Evolutionary conservation across 2,888 invertebrate genomes (phyloP).

Genomic region (Alviniconcha strummeri): DNA sequence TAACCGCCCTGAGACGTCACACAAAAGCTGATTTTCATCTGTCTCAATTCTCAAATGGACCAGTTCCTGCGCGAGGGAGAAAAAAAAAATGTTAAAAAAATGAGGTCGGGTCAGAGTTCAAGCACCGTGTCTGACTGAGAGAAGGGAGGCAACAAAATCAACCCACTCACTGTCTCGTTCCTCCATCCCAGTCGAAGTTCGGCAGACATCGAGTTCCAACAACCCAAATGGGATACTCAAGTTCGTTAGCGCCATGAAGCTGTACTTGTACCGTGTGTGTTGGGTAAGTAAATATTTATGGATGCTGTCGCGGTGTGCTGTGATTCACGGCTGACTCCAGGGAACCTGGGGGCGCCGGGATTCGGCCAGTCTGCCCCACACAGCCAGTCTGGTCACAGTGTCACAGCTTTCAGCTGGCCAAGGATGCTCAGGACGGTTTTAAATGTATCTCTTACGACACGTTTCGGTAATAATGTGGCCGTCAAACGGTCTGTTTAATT

Average conservation of each 20-base stretch:
- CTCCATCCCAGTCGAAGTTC: neutral
- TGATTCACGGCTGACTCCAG: neutral
- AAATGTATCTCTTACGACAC: neutral
- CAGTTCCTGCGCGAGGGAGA: neutral
- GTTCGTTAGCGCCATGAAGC: constrained; percentile 11
- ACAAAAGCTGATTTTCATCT: neutral
- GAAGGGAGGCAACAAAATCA: constrained; percentile 20
- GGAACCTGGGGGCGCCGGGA: too few species aligned
- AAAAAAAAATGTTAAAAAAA: neutral
- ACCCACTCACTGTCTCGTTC: neutral
- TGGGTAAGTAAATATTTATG: constrained; percentile 25
- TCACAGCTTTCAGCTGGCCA: too few species aligned
- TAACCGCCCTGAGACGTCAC: too few species aligned
- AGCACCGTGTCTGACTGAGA: neutral
- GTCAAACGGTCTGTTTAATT: neutral
- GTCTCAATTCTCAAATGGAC: neutral
- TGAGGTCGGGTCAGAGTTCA: neutral
- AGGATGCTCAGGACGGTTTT: too few species aligned
- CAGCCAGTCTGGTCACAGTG: too few species aligned
- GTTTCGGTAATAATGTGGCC: neutral
- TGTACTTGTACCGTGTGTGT: constrained; percentile 30
- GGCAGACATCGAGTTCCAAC: neutral
- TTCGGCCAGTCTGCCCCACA: too few species aligned
- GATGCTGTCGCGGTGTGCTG: neutral
- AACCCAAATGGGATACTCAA: neutral